Base-by-base conservation (phyloP, 2,113 vertebrate species). In the Bos javanicus region DNA sequence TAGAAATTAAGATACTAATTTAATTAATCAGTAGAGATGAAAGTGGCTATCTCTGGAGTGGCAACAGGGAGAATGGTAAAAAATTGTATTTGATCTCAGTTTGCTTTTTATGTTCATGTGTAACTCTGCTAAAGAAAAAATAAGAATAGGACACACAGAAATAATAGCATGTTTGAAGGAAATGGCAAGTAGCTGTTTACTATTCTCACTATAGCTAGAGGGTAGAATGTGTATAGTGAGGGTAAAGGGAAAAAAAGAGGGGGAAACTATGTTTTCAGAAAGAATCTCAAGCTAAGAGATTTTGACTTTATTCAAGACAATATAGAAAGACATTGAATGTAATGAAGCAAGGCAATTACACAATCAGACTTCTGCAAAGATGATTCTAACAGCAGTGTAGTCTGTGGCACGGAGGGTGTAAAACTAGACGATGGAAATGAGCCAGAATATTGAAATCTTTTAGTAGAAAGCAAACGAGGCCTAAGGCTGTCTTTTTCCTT, bases 231-330 rank as follows among this genome's bases (percentile, higher is more conserved):
- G 6, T 30, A 9, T 43, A 46, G 8, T 57, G 46, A 93, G 12
- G 5, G 3, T 36, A 56, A 84, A 85, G 23, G 15, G 3, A 7
- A 39, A 39, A 36, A 86, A 80, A 82, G 88, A 16, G 43, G 17
- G 39, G 5, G 30, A 95, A 80, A 71, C 46, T 23, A 33, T 16
- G 3, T 60, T 81, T 43, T 57, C 23, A 60, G 23, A 95, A 80
- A 92, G n/a, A 80, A 82, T 74, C n/a, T 9, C 57, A 87, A 84
- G 54, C 83, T 88, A 57, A 94, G 30, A 25, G 76, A 64, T 86
- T 93, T 95, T 94, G 2, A 74, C 28, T 87, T 94, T 60, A 60
- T 92, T 95, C 19, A 76, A 94, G 52, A 93, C 28, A 94, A 92
- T 60, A 64, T 50, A 89, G 84, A 39, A 39, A 56, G 67, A 33